Evolutionary conservation across 2,888 invertebrate genomes (phyloP).

Genomic region (Stenchaetothrips biformis): DNA sequence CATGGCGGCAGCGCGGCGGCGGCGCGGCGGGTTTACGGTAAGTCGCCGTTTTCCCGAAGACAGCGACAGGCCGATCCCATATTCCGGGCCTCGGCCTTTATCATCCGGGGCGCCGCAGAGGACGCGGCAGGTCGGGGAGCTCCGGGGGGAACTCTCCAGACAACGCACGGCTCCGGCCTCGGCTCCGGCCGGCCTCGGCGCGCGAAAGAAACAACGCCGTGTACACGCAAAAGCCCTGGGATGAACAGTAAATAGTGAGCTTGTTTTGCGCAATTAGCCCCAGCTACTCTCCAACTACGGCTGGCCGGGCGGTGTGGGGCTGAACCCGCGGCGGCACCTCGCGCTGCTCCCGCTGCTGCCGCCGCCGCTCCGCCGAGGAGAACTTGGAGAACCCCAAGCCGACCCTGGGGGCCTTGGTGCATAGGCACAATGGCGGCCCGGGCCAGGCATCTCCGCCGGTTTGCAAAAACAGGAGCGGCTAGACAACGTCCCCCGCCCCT

Average conservation of each 20-base stretch:
- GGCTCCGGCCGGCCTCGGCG: too few relatives aligned
- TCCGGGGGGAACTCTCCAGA: too few relatives aligned
- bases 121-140: neutral
- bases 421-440: neutral
- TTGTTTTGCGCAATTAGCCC: slow-evolving; percentile 21
- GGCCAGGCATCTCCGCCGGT: neutral
- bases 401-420: neutral
- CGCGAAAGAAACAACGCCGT: too few relatives aligned
- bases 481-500: neutral
- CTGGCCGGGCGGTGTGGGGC: neutral
- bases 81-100: neutral
- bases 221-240: neutral
- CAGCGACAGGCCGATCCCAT: neutral
- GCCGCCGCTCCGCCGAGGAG: neutral
- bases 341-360: neutral
- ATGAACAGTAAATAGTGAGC: slow-evolving; percentile 1
- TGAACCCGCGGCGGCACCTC: neutral
- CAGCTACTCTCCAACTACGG: neutral
- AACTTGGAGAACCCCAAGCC: neutral
- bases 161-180: too few relatives aligned
- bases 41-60: neutral
- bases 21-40: neutral
- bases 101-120: neutral
- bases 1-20: neutral
- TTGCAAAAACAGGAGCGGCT: neutral